Percentiles rank a stretch among this genome's conserved stretches.
Evolutionary conservation across 2,888 invertebrate species (phyloP).

Genomic region (Brassicogethes aeneus): DNA sequence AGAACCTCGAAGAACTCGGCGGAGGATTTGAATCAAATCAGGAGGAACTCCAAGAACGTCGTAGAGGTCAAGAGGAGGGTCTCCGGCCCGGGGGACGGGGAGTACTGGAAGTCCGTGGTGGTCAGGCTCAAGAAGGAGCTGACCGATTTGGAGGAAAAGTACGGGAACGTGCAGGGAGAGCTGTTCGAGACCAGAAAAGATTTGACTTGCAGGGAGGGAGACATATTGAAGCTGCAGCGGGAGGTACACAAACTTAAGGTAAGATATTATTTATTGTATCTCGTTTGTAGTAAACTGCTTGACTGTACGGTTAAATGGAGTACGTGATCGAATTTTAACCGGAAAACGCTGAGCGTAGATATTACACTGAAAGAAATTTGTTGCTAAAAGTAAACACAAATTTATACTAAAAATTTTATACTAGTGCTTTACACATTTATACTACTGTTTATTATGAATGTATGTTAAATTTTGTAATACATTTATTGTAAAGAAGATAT

Average conservation of each 20-base stretch:
- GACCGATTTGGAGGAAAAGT: constrained; percentile 42
- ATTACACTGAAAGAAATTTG: too few relatives aligned
- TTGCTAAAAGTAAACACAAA: too few relatives aligned
- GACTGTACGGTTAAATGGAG: too few relatives aligned
- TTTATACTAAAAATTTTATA: too few relatives aligned
- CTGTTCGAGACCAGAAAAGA: constrained; percentile 47
- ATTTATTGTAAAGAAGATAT: too few relatives aligned
- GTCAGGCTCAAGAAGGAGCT: constrained; percentile 43
- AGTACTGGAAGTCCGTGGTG: constrained; percentile 38
- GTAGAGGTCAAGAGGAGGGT: constrained; percentile 23
- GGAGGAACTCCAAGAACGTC: constrained; percentile 29
- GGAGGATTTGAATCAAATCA: constrained; percentile 26
- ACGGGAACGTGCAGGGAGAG: constrained; percentile 46
- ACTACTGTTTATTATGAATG: too few relatives aligned
- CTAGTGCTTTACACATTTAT: too few relatives aligned
- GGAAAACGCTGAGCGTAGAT: too few relatives aligned
- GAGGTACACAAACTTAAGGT: constrained; percentile 66
- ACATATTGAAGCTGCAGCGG: constrained; percentile 51
- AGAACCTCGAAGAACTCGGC: constrained; percentile 28
- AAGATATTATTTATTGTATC: too few relatives aligned
- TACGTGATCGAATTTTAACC: too few relatives aligned
- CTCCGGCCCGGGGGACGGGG: constrained; percentile 31
- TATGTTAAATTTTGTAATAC: too few relatives aligned
- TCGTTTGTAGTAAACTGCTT: too few relatives aligned
- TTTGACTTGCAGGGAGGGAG: constrained; percentile 47